Conservation (phyloP, 2,113 vertebrate genomes). For the Cepphus grylle region DNA sequence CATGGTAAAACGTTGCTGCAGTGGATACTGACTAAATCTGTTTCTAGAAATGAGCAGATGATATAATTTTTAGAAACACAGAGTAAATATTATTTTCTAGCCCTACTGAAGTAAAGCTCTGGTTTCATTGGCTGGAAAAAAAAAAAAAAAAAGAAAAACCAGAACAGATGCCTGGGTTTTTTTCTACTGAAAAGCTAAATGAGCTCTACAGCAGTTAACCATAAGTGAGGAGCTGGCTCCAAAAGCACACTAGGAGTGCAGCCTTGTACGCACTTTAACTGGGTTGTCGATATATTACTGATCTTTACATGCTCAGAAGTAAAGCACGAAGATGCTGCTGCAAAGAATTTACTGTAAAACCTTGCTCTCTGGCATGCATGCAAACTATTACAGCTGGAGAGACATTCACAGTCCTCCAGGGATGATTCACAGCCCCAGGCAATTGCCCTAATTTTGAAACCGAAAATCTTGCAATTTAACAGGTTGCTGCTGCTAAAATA, state of each 20-base stretch:
- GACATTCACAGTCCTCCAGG: not conserved
- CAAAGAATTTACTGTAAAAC: not conserved
- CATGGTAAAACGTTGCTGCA: not conserved
- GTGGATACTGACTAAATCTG: not conserved
- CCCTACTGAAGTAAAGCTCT: not conserved
- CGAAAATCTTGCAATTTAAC: not conserved
- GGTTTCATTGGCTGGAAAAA: not conserved
- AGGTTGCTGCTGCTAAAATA: not conserved
- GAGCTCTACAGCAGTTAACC: not conserved
- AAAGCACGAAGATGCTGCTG: not conserved
- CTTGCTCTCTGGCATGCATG: not conserved
- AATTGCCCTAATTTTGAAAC: constrained; percentile 1
- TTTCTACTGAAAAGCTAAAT: not conserved
- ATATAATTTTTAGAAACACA: not conserved
- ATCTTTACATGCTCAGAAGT: not conserved
- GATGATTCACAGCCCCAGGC: not conserved
- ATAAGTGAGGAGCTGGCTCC: not conserved
- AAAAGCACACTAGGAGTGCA: not conserved
- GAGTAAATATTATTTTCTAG: not conserved
- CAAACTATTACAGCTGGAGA: not conserved
- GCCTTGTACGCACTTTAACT: not conserved
- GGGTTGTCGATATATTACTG: not conserved
- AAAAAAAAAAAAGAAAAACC: not conserved
- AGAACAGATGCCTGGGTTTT: not conserved
- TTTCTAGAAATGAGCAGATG: not conserved